Base-by-base conservation (phyloP, 2,797 vertebrate species). In the Hoplostethus atlanticus region DNA sequence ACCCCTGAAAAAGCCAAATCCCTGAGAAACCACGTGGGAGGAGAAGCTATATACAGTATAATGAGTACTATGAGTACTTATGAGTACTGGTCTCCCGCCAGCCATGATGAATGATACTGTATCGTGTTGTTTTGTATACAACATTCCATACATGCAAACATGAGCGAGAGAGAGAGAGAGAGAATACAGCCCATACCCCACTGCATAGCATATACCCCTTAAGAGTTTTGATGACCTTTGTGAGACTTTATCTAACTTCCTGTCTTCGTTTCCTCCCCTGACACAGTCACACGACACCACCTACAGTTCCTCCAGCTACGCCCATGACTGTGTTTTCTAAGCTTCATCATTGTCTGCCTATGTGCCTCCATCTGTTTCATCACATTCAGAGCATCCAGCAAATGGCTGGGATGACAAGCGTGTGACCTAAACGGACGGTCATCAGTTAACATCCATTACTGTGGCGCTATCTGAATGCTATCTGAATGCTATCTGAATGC, bases 91-190 rank as follows among this genome's bases (percentile, higher is more conserved):
- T 76, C 68, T 64, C 66, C 48, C 0, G 47, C 42, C 79, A 78
- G 71, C 69, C 74, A 67, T 62, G 77, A 52, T 65, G 71, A 81
- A 69, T 65, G 74, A 77, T 77, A 53, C 67, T 56, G 57, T 67
- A 71, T 85, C 78, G 69, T 78, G 83, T 73, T 85, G 80, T 80
- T 80, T 74, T 75, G 79, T 84, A 52, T 80, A 83, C 72, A 84
- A 83, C 72, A 84, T 76, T 83, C 71, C 57, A 82, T 5, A 70
- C 40, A 38, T 63, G 64, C 55, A 67, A 63, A 86, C 44, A 81
- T 76, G 80, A 31, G 50, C 36, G 78, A 30, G 5, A 56, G 54
- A 6, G 30, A 16, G 30, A 34, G 54, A n/a, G 31, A 3, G 34
- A n/a, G n/a, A 5, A 15, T 46, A 5, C 44, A 46, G 44, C 5